These are phyloP conservation scores for Seira sanloemensis DNA, from an alignment of 2,888 invertebrate species.

Conservation along the genomic window DNA sequence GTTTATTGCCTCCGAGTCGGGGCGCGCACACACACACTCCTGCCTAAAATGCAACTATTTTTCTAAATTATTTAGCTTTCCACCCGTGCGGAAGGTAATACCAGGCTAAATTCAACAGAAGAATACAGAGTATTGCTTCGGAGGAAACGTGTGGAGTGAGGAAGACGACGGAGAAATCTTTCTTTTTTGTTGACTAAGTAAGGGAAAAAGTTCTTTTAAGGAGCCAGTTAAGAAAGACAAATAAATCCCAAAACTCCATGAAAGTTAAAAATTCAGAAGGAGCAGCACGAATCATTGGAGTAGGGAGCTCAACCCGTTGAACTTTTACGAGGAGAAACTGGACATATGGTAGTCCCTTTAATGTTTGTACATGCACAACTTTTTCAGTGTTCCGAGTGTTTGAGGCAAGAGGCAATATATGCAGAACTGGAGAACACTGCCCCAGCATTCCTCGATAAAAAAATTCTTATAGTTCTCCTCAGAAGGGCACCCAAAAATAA, in stretches of 20 bases:
- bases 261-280: slow-evolving; percentile 63
- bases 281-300: slow-evolving; percentile 31
- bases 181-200: no score
- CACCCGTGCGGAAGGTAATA: no score
- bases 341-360: neutral
- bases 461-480: neutral
- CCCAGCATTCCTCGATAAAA: neutral
- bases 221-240: slow-evolving; percentile 45
- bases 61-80: no score
- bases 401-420: no score
- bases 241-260: slow-evolving; percentile 61
- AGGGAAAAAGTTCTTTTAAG: neutral
- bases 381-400: no score
- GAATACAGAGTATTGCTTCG: no score
- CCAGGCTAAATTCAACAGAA: no score
- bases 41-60: no score
- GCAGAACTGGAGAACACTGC: no score
- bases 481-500: neutral
- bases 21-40: no score
- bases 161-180: neutral
- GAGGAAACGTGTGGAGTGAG: neutral
- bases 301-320: neutral
- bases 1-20: neutral
- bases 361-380: neutral
- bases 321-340: neutral